These are phyloP conservation scores for Baronia brevicornis DNA, from an alignment of 2,888 invertebrate species.

Conservation along the genomic window DNA sequence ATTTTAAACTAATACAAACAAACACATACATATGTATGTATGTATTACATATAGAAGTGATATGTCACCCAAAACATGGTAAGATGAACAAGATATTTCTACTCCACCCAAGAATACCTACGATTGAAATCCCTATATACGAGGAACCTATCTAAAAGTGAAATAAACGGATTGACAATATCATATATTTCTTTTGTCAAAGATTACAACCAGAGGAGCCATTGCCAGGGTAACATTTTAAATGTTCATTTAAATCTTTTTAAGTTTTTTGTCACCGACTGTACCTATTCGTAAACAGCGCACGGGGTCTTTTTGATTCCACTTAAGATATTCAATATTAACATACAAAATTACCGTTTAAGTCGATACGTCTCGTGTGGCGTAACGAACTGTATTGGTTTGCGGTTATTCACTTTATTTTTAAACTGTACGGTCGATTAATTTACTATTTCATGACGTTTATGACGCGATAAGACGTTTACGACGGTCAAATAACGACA, in stretches of 20 bases:
- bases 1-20: too few relatives aligned
- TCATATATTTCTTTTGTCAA: too few relatives aligned
- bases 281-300: conserved; percentile 32
- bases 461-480: conserved; percentile 17
- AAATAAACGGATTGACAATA: too few relatives aligned
- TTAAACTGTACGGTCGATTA: conserved; percentile 39
- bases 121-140: neutral
- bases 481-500: too few relatives aligned
- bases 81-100: too few relatives aligned
- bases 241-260: neutral
- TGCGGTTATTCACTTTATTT: conserved; percentile 27
- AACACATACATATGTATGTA: too few relatives aligned
- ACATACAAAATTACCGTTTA: conserved; percentile 58
- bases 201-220: too few relatives aligned
- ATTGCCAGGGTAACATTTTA: too few relatives aligned
- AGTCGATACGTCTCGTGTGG: conserved; percentile 27
- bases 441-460: conserved; percentile 29
- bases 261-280: conserved; percentile 28
- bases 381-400: conserved; percentile 35
- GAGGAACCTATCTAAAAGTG: neutral
- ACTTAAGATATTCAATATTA: conserved; percentile 64
- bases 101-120: too few relatives aligned
- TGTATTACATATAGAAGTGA: too few relatives aligned
- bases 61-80: too few relatives aligned
- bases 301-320: conserved; percentile 50